Evolutionary conservation across 2,113 vertebrate species (phyloP), one percentile per base, ranked within the genome.

Genomic region (Elephas maximus): DNA sequence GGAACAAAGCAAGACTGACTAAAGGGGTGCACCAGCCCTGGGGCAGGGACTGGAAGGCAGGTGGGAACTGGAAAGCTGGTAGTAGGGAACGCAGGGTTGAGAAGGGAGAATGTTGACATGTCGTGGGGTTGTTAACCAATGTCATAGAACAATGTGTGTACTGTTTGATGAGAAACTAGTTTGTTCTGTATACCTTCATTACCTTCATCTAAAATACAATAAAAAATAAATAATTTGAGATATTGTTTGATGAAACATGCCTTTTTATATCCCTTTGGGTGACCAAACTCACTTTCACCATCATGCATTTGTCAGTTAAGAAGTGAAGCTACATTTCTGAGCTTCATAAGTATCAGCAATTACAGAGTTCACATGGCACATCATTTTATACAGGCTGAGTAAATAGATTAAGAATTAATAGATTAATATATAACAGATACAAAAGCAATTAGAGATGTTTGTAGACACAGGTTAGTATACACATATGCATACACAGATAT

Each of bases 371-470:
- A 78, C 8, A 6, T 1, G 24, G 37, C 37, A 51, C 2, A 62
- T 24, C 48, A 81, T n/a, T 69, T 78, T 57, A 95, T 0, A 82
- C 97, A 81, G 86, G 91, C 81, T 71, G 28, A 86, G 41, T 33
- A 86, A 87, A 48, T 63, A 90, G 74, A 65, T 83, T 82, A 82
- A 91, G 81, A 87, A 84, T 90, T 79, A 97, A 88, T 76, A 24
- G 63, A 69, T 93, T 95, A 96, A 78, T 37, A 92, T 1, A 51
- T 5, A 94, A 87, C 79, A 76, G 24, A 76, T 8, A 78, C 26
- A 74, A 33, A 92, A 65, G 45, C 33, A 44, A 57, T 57, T n/a
- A 91, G 0, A 92, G 51, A 45, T 44, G 6, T 37, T 0, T 57
- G 53, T 45, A n/a, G 17, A 48, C 2, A 85, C 15, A 10, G 30